phyloP scores from a whole-genome alignment of 2,797 vertebrate genomes.

The Fratercula arctica region DNA sequence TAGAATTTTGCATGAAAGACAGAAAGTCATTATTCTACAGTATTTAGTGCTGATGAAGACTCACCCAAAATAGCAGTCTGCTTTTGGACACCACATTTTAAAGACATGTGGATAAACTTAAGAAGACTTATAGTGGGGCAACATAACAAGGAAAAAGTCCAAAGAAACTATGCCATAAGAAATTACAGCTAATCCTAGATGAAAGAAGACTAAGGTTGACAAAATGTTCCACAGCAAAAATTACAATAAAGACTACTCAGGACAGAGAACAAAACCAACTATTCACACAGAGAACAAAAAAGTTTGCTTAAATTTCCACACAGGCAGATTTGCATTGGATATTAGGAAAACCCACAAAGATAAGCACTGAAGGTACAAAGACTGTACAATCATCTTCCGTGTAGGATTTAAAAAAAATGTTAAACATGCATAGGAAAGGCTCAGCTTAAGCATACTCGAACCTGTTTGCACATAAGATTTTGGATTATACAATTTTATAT shows the following conservation, averaged over 20 bases:
- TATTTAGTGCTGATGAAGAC: neutral
- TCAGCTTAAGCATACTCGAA: neutral
- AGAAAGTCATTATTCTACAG: neutral
- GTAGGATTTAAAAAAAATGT: neutral
- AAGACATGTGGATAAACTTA: neutral
- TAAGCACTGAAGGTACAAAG: neutral
- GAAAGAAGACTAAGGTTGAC: neutral
- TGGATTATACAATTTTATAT: neutral
- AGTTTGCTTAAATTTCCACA: neutral
- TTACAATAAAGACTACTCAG: neutral
- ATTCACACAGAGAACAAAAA: neutral
- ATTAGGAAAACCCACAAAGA: neutral
- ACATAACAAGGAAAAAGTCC: neutral
- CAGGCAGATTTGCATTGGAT: neutral
- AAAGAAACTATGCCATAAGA: neutral
- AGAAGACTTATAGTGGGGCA: neutral
- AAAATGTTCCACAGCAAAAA: neutral
- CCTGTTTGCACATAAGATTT: neutral
- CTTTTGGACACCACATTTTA: neutral
- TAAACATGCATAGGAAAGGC: neutral
- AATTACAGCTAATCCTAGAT: neutral
- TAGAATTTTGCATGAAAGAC: neutral
- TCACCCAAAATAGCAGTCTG: neutral
- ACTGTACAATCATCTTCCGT: neutral
- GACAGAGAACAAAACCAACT: neutral